Evolutionary conservation across 1,140 invertebrate genomes (phyloP), one percentile per base, ranked within the genome.

Genomic region (Zeugodacus cucurbitae): DNA sequence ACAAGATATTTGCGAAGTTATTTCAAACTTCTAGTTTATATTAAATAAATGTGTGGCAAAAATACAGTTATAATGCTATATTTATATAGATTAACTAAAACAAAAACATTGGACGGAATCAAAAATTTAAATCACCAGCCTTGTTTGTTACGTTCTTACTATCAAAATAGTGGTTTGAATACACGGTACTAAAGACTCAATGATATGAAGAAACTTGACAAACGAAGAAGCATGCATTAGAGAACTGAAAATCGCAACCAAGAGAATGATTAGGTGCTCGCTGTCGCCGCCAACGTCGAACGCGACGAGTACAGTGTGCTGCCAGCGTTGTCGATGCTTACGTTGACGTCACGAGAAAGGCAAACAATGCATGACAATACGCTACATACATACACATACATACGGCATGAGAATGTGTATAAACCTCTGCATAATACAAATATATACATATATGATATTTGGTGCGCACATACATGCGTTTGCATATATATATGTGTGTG

Each of bases 281-380:
- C 22, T 37, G 32, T 41, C 17, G 67, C 32, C 6, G 67, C 20
- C 74, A 29, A 82, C 37, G 20, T 14, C 26, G 17, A 4, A 17
- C 20, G n/a, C 37, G 11, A 82, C 41, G 37, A n/a, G 17, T 3
- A 70, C n/a, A n/a, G n/a, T n/a, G n/a, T 41, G 41, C 34, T 3
- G 22, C 8, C 26, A 48, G 2, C 37, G n/a, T 26, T 41, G 74
- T 48, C 11, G 26, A 44, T 6, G 74, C 34, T 29, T 4, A 82
- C 41, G 74, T 48, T 11, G 34, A 82, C 74, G 74, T 37, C 41
- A 82, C 37, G 34, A 22, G 67, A 20, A 82, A 26, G 41, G 10
- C 74, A 82, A 44, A 82, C 37, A 82, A 48, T 82, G 74, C 41
- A 82, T 48, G 41, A 48, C n/a, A 82, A 26, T 82, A 48, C 22